Conservation (phyloP, 1,140 invertebrate species). For the Anthonomus grandis region DNA sequence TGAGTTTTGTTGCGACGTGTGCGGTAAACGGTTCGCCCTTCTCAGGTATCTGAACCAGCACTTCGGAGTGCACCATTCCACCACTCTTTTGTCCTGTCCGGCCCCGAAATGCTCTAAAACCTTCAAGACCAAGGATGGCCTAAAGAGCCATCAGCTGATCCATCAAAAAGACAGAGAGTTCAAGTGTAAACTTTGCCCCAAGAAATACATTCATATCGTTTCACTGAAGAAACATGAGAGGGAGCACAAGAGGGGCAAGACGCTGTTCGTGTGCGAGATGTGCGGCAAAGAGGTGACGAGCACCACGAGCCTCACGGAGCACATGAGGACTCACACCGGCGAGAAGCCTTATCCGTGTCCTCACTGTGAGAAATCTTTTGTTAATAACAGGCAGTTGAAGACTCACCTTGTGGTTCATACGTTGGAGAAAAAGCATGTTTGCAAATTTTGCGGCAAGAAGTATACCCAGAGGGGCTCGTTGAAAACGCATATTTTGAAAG, state of each 20-base stretch:
- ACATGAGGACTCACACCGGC: slow-evolving; percentile 28
- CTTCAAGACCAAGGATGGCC: slow-evolving; percentile 19
- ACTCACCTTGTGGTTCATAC: slow-evolving; percentile 39
- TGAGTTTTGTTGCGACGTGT: slow-evolving; percentile 21
- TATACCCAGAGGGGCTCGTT: slow-evolving; percentile 26
- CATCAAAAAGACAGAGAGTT: slow-evolving; percentile 18
- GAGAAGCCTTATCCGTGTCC: slow-evolving; percentile 50
- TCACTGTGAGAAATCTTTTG: slow-evolving; percentile 15
- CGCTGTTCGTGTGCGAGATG: slow-evolving; percentile 11
- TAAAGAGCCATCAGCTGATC: slow-evolving; percentile 12
- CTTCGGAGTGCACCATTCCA: slow-evolving; percentile 10
- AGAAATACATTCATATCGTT: slow-evolving; percentile 15
- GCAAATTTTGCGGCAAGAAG: slow-evolving; percentile 30
- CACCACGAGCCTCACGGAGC: slow-evolving; percentile 18
- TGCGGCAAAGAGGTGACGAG: slow-evolving; percentile 19
- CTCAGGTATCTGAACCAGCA: slow-evolving; percentile 18
- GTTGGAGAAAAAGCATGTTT: slow-evolving; percentile 22
- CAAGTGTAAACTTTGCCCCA: slow-evolving; percentile 14
- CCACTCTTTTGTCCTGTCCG: slow-evolving; percentile 1
- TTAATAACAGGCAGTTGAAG: slow-evolving; percentile 38
- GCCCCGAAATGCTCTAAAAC: slow-evolving; percentile 7
- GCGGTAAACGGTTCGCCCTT: slow-evolving; percentile 23
- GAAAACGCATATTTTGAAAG: slow-evolving; percentile 18
- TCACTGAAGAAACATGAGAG: slow-evolving; percentile 21
- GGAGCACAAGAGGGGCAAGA: slow-evolving; percentile 19